Evolutionary conservation across 2,797 vertebrate genomes (phyloP), one percentile per base, ranked within the genome.

Genomic region (Denticeps clupeoides): DNA sequence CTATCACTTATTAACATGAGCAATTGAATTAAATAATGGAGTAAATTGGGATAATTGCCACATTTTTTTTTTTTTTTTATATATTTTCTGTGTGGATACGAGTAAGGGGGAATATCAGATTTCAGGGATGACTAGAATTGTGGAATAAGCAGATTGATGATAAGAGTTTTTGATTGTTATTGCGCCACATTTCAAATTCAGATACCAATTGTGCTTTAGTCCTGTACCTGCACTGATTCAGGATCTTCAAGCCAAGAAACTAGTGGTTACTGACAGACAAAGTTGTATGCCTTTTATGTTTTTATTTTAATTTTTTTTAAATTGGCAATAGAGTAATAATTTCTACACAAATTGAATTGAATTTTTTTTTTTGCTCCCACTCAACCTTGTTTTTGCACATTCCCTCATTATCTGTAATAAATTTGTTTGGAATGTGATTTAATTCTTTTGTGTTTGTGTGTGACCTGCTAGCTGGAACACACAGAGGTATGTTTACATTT

Each of bases 401-500:
- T 60, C 41, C 28, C 58, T 41, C 25, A 40, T 66, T 43, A 31
- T 31, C 51, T 60, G 42, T 58, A 69, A 63, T 47, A 48, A 68
- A 60, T 65, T 13, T 44, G 43, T 53, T 42, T n/a, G n/a, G n/a
- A n/a, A n/a, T n/a, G 42, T 40, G 47, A 19, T 29, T 4, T 12
- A 55, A 50, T 54, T 7, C 44, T 25, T 60, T 41, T 27, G 60
- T 59, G 8, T 49, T 43, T 41, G 26, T 33, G n/a, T 31, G 18
- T 35, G 37, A 7, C 33, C 12, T 33, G 19, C 16, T 37, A 9
- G 16, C 37, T 37, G 16, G 33, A 33, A 37, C 8, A 37, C 19
- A 33, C 4, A n/a, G n/a, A n/a, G n/a, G n/a, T n/a, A n/a, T n/a
- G n/a, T n/a, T n/a, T n/a, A n/a, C n/a, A n/a, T n/a, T n/a, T n/a